Conservation (phyloP, 1,140 invertebrate genomes). For the Zaprionus camerounensis region DNA sequence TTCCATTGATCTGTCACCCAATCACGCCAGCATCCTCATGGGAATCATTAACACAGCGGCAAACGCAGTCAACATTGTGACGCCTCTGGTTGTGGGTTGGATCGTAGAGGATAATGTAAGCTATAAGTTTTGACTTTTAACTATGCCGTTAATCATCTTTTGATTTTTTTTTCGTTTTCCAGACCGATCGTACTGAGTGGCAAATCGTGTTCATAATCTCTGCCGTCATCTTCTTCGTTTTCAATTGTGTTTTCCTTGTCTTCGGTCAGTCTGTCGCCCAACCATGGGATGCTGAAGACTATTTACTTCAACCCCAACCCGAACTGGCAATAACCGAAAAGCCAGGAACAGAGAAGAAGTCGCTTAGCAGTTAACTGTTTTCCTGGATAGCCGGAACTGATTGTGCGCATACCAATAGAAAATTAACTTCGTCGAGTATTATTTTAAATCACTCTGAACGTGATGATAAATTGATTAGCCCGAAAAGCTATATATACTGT, state of each 20-base stretch:
- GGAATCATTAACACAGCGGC: constrained; percentile 90
- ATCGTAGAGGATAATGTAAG: constrained; percentile 87
- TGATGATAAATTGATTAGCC: no score
- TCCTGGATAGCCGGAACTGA: constrained; percentile 1
- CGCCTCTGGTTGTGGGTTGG: constrained; percentile 87
- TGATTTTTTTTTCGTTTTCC: constrained; percentile 69
- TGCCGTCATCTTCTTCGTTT: constrained; percentile 63
- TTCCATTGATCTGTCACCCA: constrained; percentile 91
- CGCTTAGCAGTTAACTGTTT: constrained; percentile 1
- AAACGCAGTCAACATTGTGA: constrained; percentile 89
- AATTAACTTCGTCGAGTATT: constrained; percentile 85
- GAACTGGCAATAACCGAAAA: constrained; percentile 23
- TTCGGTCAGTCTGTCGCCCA: constrained; percentile 93
- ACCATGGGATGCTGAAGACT: constrained; percentile 91
- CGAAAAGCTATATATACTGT: constrained; percentile 1
- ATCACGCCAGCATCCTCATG: constrained; percentile 89
- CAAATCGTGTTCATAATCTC: constrained; percentile 85
- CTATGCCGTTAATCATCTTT: not conserved
- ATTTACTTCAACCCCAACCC: constrained; percentile 85
- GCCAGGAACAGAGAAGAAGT: constrained; percentile 6
- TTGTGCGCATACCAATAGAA: constrained; percentile 88
- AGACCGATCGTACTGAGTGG: constrained; percentile 92
- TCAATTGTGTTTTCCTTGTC: constrained; percentile 58
- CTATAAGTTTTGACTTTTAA: not conserved
- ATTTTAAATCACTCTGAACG: constrained; percentile 8